Evolutionary conservation across 2,888 invertebrate species (phyloP).

Genomic region (Troglohyphantes excavatus): DNA sequence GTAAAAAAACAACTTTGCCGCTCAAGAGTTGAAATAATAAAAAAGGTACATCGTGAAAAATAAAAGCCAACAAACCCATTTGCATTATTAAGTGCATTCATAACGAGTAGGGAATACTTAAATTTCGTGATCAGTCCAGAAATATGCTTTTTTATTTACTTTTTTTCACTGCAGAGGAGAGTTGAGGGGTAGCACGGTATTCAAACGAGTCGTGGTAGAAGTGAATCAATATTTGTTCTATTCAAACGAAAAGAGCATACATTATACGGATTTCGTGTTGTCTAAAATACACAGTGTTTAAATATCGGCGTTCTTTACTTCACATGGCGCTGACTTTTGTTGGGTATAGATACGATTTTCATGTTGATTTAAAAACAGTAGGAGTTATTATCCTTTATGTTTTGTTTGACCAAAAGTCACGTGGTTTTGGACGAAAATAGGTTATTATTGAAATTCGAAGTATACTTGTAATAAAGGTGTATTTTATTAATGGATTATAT

Average conservation of each 20-base stretch:
- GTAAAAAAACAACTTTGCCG: not conserved
- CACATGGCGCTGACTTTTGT: not conserved
- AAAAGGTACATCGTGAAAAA: constrained; percentile 5
- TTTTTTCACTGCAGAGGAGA: not conserved
- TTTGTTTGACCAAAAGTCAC: too few relatives aligned
- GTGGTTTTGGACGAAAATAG: too few relatives aligned
- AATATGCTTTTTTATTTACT: not conserved
- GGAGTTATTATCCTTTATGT: constrained; percentile 58
- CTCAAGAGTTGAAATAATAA: not conserved
- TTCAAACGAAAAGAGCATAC: not conserved
- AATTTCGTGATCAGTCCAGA: constrained; percentile 41
- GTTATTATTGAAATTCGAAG: too few relatives aligned
- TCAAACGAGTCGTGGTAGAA: not conserved
- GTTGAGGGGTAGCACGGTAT: not conserved
- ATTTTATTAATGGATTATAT: too few relatives aligned
- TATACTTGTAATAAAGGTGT: too few relatives aligned
- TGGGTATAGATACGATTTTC: constrained; percentile 48
- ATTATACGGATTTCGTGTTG: not conserved
- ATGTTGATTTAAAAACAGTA: constrained; percentile 6
- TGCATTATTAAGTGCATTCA: constrained; percentile 71
- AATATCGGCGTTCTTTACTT: not conserved
- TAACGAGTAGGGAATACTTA: constrained; percentile 49
- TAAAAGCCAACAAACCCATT: constrained; percentile 51
- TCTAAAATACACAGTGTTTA: not conserved
- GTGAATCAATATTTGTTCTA: constrained; percentile 5